These are phyloP conservation scores for Ailuropoda melanoleuca DNA, from an alignment of 2,113 vertebrate genomes.

Conservation along the genomic window DNA sequence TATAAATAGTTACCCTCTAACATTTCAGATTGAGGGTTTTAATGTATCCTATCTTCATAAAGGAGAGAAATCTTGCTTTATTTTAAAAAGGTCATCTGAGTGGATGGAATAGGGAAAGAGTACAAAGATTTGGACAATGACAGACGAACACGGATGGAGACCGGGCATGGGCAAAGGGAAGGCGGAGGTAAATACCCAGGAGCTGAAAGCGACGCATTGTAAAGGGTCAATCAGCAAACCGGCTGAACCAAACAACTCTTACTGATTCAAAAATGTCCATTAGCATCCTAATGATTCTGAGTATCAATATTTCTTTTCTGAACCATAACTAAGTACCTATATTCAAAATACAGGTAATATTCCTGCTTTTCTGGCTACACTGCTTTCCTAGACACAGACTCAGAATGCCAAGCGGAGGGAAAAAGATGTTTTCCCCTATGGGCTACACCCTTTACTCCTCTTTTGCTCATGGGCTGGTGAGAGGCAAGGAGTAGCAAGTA, in stretches of 20 bases:
- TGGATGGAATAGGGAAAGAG: rapidly evolving
- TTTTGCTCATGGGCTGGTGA: background rate
- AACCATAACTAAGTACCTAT: background rate
- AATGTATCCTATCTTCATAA: background rate
- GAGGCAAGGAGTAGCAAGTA: background rate
- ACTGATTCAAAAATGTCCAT: background rate
- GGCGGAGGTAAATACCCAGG: background rate
- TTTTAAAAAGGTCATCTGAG: background rate
- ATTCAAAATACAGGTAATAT: background rate
- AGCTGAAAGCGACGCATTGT: background rate
- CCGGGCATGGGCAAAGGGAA: background rate
- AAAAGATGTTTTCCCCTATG: background rate
- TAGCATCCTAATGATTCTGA: background rate
- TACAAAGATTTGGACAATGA: background rate
- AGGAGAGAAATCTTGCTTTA: background rate
- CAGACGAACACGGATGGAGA: background rate
- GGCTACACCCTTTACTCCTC: background rate
- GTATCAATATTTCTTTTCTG: background rate
- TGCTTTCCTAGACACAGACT: background rate
- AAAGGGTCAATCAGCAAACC: background rate
- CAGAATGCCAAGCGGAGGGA: background rate
- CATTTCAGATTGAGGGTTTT: background rate
- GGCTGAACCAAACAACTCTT: background rate
- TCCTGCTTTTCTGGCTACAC: background rate
- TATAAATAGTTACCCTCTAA: background rate